These are phyloP conservation scores for Steinernema hermaphroditum DNA, from an alignment of 2,888 invertebrate genomes.

Conservation along the genomic window DNA sequence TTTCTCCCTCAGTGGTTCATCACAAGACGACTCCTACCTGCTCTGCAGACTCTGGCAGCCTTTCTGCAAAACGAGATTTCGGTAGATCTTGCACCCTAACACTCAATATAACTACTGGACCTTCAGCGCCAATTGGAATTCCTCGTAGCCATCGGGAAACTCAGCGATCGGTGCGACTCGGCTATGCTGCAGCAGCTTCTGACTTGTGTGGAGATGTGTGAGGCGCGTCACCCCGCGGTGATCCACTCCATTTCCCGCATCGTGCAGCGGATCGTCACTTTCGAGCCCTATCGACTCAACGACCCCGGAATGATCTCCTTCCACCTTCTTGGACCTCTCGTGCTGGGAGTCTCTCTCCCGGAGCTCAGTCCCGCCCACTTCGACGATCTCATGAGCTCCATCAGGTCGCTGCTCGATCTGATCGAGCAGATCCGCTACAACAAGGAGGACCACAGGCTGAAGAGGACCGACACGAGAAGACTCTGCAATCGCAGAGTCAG, in stretches of 20 bases:
- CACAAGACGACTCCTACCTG: slow-evolving; percentile 54
- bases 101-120: no score
- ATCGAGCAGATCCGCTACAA: slow-evolving; percentile 64
- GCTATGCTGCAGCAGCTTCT: slow-evolving; percentile 50
- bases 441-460: slow-evolving; percentile 52
- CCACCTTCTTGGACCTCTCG: slow-evolving; percentile 61
- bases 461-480: slow-evolving; percentile 44
- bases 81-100: slow-evolving; percentile 38
- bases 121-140: slow-evolving; percentile 61
- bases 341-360: slow-evolving; percentile 50
- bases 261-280: slow-evolving; percentile 63
- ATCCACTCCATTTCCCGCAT: slow-evolving; percentile 62
- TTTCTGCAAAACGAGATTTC: slow-evolving; percentile 63
- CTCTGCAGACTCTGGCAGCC: slow-evolving; percentile 51
- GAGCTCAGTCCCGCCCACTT: slow-evolving; percentile 60
- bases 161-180: slow-evolving; percentile 62
- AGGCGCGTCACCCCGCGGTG: slow-evolving; percentile 61
- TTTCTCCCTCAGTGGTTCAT: slow-evolving; percentile 57
- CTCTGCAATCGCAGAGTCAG: slow-evolving; percentile 62
- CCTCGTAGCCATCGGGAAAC: slow-evolving; percentile 52
- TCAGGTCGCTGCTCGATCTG: slow-evolving; percentile 61
- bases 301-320: slow-evolving; percentile 58
- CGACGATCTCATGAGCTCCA: slow-evolving; percentile 61
- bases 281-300: slow-evolving; percentile 57
- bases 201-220: slow-evolving; percentile 53